Conservation (phyloP, 2,797 vertebrate genomes). For the Allobates femoralis region DNA sequence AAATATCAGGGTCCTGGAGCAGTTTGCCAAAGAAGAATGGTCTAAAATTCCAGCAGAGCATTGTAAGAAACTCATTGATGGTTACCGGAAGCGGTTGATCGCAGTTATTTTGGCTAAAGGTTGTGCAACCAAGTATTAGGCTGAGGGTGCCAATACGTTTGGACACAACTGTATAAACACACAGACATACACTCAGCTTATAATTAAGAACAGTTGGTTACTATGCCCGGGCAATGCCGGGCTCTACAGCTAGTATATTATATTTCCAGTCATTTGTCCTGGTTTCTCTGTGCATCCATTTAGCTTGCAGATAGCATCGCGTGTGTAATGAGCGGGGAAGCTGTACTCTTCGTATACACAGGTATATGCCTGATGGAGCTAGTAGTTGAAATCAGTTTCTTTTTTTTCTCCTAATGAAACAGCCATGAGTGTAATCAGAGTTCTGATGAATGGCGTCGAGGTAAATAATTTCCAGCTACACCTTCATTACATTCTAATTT, state of each 20-base stretch:
- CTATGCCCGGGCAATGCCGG: too few species aligned
- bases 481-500: slow-evolving; percentile 51
- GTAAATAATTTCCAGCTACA: slow-evolving; percentile 42
- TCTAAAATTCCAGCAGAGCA: too few species aligned
- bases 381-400: slow-evolving; percentile 40
- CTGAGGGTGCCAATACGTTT: too few species aligned
- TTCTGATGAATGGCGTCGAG: slow-evolving; percentile 20
- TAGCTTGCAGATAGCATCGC: neutral
- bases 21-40: too few species aligned
- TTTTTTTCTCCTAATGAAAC: slow-evolving; percentile 40
- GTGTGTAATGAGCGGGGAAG: slow-evolving; percentile 11
- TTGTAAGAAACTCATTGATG: too few species aligned
- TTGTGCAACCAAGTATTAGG: too few species aligned
- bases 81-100: too few species aligned
- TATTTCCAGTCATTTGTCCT: neutral
- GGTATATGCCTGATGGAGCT: slow-evolving; percentile 35
- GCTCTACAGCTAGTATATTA: neutral
- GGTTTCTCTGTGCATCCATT: neutral
- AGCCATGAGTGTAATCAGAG: slow-evolving; percentile 50
- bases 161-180: too few species aligned
- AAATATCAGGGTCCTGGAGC: too few species aligned
- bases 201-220: too few species aligned
- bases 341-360: neutral
- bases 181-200: too few species aligned
- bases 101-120: too few species aligned